These are phyloP conservation scores for Etheostoma nigrum DNA, from an alignment of 2,797 vertebrate genomes.

Conservation along the genomic window DNA sequence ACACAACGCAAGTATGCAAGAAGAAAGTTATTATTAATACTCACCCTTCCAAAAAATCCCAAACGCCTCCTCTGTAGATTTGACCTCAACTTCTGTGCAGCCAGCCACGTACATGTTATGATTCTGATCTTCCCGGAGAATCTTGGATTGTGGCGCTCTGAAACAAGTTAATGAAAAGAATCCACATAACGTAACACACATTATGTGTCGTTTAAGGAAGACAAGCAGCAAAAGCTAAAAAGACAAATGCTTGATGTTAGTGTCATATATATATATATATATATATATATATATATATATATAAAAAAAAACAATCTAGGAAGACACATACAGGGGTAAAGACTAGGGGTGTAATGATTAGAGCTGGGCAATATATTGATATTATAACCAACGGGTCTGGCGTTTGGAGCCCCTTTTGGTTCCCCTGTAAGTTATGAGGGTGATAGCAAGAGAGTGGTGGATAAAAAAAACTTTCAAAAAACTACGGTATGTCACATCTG, in stretches of 20 bases:
- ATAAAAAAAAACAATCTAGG: neutral
- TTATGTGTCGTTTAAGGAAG: slow-evolving; percentile 4
- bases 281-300: too few species aligned
- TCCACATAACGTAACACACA: neutral
- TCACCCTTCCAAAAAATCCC: slow-evolving; percentile 98
- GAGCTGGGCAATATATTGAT: too few species aligned
- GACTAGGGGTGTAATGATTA: too few species aligned
- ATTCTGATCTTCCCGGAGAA: slow-evolving; percentile 95
- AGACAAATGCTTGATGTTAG: slow-evolving; percentile 31
- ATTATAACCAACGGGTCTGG: too few species aligned
- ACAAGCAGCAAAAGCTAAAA: slow-evolving; percentile 28
- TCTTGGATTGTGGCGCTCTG: slow-evolving; percentile 94
- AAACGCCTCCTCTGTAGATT: slow-evolving; percentile 97
- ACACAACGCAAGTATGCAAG: neutral
- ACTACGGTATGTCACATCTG: too few species aligned
- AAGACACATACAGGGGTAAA: slow-evolving; percentile 20
- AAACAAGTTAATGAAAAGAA: slow-evolving; percentile 30
- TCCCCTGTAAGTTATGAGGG: too few species aligned
- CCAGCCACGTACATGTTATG: slow-evolving; percentile 98
- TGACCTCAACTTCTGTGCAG: slow-evolving; percentile 96
- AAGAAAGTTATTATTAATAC: slow-evolving; percentile 12
- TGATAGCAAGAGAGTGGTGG: too few species aligned
- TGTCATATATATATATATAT: neutral
- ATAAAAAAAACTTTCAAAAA: too few species aligned
- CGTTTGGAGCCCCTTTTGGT: too few species aligned